These are phyloP conservation scores for Baronia brevicornis DNA, from an alignment of 2,888 invertebrate genomes.

Conservation along the genomic window DNA sequence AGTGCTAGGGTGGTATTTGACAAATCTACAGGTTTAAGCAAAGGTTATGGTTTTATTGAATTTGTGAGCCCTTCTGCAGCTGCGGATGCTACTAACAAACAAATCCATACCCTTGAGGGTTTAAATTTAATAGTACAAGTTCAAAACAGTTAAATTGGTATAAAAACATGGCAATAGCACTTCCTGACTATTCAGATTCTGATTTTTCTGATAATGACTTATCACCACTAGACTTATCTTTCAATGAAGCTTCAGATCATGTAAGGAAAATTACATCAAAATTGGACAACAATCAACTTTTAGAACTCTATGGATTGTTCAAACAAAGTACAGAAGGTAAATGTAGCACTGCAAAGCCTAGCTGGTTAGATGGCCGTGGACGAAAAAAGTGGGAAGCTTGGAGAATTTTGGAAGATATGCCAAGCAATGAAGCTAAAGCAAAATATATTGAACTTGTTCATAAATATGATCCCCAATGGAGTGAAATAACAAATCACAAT, in stretches of 20 bases:
- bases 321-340: conserved; percentile 88
- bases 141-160: conserved; percentile 49
- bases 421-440: conserved; percentile 80
- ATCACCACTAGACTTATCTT: conserved; percentile 73
- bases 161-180: conserved; percentile 74
- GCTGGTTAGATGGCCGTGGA: conserved; percentile 86
- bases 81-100: conserved; percentile 77
- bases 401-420: conserved; percentile 83
- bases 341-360: conserved; percentile 82
- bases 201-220: conserved; percentile 70
- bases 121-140: conserved; percentile 77
- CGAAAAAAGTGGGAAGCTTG: conserved; percentile 95
- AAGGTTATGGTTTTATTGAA: conserved; percentile 84
- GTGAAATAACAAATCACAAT: conserved; percentile 31
- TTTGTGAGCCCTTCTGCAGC: conserved; percentile 77
- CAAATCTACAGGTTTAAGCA: conserved; percentile 84
- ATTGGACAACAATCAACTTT: conserved; percentile 77
- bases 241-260: conserved; percentile 80
- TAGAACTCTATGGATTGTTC: conserved; percentile 86
- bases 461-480: conserved; percentile 78
- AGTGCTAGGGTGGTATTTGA: conserved; percentile 82
- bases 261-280: conserved; percentile 75
- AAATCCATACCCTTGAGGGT: conserved; percentile 82
- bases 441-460: conserved; percentile 82
- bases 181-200: conserved; percentile 73